Base-by-base conservation (phyloP, 2,113 vertebrate species). In the Phalacrocorax aristotelis region DNA sequence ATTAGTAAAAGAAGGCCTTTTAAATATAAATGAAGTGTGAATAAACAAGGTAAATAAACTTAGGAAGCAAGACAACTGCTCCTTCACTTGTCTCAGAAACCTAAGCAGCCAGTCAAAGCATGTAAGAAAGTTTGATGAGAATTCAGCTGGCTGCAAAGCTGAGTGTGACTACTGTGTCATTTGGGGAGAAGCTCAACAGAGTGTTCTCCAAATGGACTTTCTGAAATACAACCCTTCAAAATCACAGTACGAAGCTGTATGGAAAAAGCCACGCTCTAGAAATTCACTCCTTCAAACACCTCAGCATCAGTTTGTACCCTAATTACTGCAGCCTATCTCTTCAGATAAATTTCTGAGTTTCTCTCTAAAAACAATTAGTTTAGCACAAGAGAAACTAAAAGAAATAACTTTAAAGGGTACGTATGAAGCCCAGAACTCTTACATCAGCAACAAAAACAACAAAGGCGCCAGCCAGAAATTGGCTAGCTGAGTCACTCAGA, bases 241-340 rank as follows among this genome's bases (percentile, higher is more conserved):
- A 65, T 23, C 52, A 38, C 2, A 3, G 22, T 4, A 61, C 0
- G 0, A 68, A 79, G 72, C 55, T 62, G 36, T 19, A 29, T 2
- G 14, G 76, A 38, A 60, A 83, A 87, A 27, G 22, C 32, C 44
- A 55, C 11, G 1, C 44, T 75, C 74, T 16, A 65, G 57, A 72
- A 87, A 71, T 9, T 64, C n/a, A 26, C 42, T 55, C 2, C 42
- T 82, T 82, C 78, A 49, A 55, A 48, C 46, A 36, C 3, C 26
- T 81, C 62, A 72, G 22, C 62, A 40, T 15, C 40, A 32, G 19
- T 57, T 20, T 44, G 34, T 55, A 86, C 26, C 32, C 36, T 49
- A 29, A 61, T 66, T 54, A 58, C 29, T 75, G 64, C 61, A 62
- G 66, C 48, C 57, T 68, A 25, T 7, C 4, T 62, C 46, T 51